Conservation (phyloP, 2,888 invertebrate species). For the Scaeva pyrastri region DNA sequence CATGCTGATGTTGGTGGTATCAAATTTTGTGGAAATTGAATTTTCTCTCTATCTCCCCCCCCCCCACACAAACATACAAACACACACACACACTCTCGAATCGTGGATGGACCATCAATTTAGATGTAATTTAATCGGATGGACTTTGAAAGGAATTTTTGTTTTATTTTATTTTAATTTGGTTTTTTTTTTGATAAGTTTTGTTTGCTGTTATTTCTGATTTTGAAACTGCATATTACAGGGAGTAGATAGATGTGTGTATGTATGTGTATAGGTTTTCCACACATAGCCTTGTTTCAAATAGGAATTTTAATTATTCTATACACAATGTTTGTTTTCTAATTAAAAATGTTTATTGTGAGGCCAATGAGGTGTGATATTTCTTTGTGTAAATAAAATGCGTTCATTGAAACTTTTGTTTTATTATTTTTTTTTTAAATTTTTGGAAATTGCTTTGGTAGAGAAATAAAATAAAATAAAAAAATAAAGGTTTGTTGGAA, state of each 20-base stretch:
- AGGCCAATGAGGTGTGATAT: conserved; percentile 21
- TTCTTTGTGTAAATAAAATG: conserved; percentile 27
- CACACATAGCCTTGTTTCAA: conserved; percentile 31
- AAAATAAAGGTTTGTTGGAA: too few relatives aligned
- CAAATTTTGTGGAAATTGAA: conserved; percentile 47
- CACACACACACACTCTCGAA: too few relatives aligned
- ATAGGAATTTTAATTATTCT: conserved; percentile 69
- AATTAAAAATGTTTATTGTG: conserved; percentile 55
- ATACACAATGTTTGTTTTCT: conserved; percentile 54
- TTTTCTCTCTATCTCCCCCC: conserved; percentile 22
- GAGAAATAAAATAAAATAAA: too few relatives aligned
- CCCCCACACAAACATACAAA: too few relatives aligned
- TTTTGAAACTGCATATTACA: conserved; percentile 2
- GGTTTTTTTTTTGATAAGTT: background rate
- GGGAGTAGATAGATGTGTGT: background rate
- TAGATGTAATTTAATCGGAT: conserved; percentile 69
- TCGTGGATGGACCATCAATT: conserved; percentile 42
- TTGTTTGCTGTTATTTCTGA: conserved; percentile 1
- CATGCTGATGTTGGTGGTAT: conserved; percentile 40
- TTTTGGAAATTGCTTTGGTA: background rate
- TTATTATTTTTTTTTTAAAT: background rate
- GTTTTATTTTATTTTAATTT: conserved; percentile 21
- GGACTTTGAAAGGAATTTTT: conserved; percentile 58
- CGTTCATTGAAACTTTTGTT: background rate
- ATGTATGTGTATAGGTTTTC: background rate